Percentiles rank a stretch among this genome's conserved stretches.
Evolutionary conservation across 2,113 vertebrate genomes (phyloP).

Genomic region (Carassius carassius): DNA sequence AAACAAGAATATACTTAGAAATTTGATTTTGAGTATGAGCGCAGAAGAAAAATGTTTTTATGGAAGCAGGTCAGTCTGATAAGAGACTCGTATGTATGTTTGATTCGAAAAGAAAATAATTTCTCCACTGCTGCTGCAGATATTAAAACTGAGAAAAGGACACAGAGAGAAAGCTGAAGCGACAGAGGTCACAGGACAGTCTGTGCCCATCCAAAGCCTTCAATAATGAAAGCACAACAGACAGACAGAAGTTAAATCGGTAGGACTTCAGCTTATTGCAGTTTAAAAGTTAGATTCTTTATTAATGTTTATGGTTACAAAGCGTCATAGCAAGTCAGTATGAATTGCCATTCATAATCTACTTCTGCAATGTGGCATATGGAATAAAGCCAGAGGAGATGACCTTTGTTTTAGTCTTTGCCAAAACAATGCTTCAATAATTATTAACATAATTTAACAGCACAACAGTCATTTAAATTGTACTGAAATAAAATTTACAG

Average conservation of each 20-base stretch:
- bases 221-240: constrained; percentile 29
- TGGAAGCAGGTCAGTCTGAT: constrained; percentile 66
- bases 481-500: neutral
- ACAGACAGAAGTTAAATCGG: neutral
- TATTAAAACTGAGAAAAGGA: constrained; percentile 60
- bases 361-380: neutral
- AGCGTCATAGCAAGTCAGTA: neutral
- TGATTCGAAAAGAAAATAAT: constrained; percentile 71
- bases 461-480: no score
- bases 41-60: constrained; percentile 19
- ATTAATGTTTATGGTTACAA: neutral
- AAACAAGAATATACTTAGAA: constrained; percentile 46
- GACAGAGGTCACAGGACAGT: constrained; percentile 48
- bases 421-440: neutral
- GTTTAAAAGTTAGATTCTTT: neutral
- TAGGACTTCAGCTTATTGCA: neutral
- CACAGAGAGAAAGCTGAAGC: constrained; percentile 4
- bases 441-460: no score
- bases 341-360: neutral
- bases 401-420: neutral
- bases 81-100: constrained; percentile 66
- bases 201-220: constrained; percentile 51
- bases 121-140: constrained; percentile 61
- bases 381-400: neutral
- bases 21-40: constrained; percentile 44